Conservation (phyloP, 2,888 invertebrate genomes). For the Drosophila algonquin region DNA sequence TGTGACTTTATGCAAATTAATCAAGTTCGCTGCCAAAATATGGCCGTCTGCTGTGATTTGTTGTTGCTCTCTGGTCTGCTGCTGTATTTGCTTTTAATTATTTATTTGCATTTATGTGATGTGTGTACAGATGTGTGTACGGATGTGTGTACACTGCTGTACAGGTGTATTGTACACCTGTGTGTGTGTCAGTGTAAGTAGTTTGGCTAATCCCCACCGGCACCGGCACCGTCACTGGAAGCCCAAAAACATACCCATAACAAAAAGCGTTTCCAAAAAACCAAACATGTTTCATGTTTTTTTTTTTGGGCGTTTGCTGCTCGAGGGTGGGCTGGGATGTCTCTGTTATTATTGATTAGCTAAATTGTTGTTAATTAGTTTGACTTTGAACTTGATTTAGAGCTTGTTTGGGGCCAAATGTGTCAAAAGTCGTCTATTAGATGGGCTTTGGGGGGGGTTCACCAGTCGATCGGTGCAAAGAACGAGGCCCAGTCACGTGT, state of each 20-base stretch:
- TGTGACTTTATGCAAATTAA: slow-evolving; percentile 72
- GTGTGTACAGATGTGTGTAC: slow-evolving; percentile 9
- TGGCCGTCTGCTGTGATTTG: slow-evolving; percentile 48
- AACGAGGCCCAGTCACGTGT: slow-evolving; percentile 11
- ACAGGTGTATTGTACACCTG: background rate
- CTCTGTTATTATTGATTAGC: slow-evolving; percentile 62
- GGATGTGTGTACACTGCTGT: slow-evolving; percentile 4
- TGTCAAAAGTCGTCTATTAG: slow-evolving; percentile 29
- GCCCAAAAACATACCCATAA: slow-evolving; percentile 15
- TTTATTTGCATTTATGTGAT: slow-evolving; percentile 54
- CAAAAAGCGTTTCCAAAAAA: slow-evolving; percentile 12
- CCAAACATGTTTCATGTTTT: slow-evolving; percentile 67
- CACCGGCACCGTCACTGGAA: background rate
- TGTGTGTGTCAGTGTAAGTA: slow-evolving; percentile 36
- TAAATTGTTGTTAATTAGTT: slow-evolving; percentile 74
- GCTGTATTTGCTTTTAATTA: slow-evolving; percentile 52
- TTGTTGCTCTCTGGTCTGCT: slow-evolving; percentile 24
- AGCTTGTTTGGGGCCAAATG: slow-evolving; percentile 66
- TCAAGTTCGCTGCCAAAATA: slow-evolving; percentile 72
- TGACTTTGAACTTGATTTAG: slow-evolving; percentile 78
- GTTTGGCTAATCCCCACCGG: slow-evolving; percentile 35
- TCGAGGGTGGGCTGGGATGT: slow-evolving; percentile 7
- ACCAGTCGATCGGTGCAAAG: slow-evolving; percentile 12
- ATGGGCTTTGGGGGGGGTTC: background rate
- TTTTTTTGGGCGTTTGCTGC: slow-evolving; percentile 36